phyloP scores from a whole-genome alignment of 1,140 invertebrate genomes.

The Wiebesia pumilae region DNA sequence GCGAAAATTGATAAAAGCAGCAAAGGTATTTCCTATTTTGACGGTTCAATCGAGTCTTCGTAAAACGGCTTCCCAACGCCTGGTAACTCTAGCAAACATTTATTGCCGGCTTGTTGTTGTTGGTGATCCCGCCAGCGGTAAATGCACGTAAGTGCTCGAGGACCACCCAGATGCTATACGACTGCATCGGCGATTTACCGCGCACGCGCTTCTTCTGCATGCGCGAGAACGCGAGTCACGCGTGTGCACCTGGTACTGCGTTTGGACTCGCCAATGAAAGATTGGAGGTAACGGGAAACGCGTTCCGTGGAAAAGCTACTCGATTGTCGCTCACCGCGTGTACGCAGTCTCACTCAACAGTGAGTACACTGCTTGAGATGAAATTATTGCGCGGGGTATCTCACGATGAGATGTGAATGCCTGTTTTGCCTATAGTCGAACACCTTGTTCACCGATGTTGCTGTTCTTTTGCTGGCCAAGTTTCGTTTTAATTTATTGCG shows the following conservation, averaged over 20 bases:
- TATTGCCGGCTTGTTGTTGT: not conserved
- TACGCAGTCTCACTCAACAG: too few species aligned
- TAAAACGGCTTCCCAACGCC: not conserved
- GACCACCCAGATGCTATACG: slow-evolving; percentile 11
- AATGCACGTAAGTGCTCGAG: not conserved
- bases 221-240: slow-evolving; percentile 44
- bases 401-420: not conserved
- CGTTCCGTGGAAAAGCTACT: not conserved
- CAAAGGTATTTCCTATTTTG: not conserved
- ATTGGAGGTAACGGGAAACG: not conserved
- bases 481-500: too few species aligned
- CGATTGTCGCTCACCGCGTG: not conserved
- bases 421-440: not conserved
- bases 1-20: too few species aligned
- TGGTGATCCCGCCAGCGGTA: not conserved
- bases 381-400: not conserved
- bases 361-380: not conserved
- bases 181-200: not conserved
- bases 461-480: too few species aligned
- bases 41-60: not conserved
- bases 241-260: slow-evolving; percentile 27
- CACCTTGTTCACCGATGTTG: not conserved
- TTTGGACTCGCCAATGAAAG: not conserved
- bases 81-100: not conserved
- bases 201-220: not conserved